These are phyloP conservation scores for Chymomyza caudatula DNA, from an alignment of 2,888 invertebrate species.

Conservation along the genomic window DNA sequence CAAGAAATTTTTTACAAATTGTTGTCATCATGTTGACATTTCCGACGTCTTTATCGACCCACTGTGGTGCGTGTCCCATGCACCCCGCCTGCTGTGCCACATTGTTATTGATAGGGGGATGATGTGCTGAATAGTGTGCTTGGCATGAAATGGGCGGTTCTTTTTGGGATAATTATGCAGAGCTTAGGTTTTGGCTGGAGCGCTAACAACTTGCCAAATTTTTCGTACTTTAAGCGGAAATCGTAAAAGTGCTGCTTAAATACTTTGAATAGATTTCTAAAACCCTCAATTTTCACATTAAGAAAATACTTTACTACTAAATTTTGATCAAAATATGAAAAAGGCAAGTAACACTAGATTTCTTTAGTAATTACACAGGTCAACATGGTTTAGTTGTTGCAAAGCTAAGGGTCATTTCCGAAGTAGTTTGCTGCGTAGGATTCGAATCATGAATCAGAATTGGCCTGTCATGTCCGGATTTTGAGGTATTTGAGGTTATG, in stretches of 20 bases:
- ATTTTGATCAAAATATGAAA: no score
- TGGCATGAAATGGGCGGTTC: background rate
- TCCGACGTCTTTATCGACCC: conserved; percentile 61
- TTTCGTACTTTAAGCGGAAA: background rate
- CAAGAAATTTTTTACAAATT: conserved; percentile 71
- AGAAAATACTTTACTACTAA: no score
- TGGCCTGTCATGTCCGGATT: no score
- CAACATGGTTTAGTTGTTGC: no score
- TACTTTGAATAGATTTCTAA: background rate
- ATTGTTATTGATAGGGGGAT: background rate
- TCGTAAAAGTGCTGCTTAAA: no score
- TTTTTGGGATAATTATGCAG: background rate
- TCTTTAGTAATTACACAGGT: no score
- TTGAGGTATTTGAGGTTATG: no score
- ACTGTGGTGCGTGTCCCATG: conserved; percentile 1
- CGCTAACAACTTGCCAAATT: background rate
- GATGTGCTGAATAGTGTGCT: background rate
- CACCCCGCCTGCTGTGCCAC: background rate
- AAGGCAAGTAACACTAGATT: no score
- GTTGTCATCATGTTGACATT: conserved; percentile 72
- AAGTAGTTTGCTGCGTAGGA: no score
- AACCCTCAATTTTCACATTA: no score
- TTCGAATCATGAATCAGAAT: no score
- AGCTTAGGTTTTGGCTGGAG: background rate
- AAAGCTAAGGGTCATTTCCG: no score